Conservation (phyloP, 2,888 invertebrate species). For the Anarsia innoxiella region DNA sequence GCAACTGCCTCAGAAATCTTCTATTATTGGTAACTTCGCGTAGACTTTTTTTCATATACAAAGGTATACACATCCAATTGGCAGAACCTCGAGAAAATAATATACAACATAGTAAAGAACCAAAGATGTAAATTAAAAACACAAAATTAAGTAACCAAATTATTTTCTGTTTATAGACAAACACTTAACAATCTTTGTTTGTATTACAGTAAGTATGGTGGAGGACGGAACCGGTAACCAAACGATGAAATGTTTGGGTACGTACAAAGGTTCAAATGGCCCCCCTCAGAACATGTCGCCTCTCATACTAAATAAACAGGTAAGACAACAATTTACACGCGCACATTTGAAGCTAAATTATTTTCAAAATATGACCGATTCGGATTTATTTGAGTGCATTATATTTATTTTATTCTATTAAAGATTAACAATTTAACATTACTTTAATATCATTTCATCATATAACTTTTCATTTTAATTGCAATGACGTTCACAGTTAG, state of each 20-base stretch:
- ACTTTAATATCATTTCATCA: background rate
- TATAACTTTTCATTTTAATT: too few species aligned
- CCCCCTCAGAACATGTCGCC: constrained; percentile 29
- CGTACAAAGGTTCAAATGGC: constrained; percentile 43
- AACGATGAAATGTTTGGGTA: constrained; percentile 55
- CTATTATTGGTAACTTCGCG: constrained; percentile 32
- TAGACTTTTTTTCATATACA: too few species aligned
- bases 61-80: too few species aligned
- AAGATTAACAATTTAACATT: too few species aligned
- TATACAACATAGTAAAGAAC: background rate
- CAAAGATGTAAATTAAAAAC: too few species aligned
- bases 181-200: too few species aligned
- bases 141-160: background rate
- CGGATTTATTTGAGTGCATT: too few species aligned
- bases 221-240: constrained; percentile 51
- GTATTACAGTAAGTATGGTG: constrained; percentile 51
- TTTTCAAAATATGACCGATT: too few species aligned
- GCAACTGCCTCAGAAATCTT: constrained; percentile 29
- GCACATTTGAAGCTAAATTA: background rate
- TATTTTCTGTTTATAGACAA: background rate
- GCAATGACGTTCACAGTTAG: too few species aligned
- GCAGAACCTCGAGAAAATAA: background rate
- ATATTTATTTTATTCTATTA: too few species aligned
- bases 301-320: constrained; percentile 53
- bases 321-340: constrained; percentile 19